Evolutionary conservation across 92 coral and sea anemone genomes (phyloP), one percentile per base, ranked within the genome.

Genomic region (Palythoa grandiflora): DNA sequence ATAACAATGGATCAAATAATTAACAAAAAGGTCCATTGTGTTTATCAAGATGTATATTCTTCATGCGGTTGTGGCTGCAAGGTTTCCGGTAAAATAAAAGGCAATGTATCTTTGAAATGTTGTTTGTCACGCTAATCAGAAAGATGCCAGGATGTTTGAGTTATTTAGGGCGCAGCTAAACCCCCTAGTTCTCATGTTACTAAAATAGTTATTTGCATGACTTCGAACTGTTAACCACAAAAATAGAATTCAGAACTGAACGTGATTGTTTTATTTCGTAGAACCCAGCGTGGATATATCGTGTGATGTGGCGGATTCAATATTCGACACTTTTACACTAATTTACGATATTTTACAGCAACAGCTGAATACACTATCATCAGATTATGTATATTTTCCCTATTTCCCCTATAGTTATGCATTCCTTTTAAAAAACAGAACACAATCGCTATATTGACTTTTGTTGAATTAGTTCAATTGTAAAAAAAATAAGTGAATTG

Each of bases 171-270:
- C 75, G 75, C 36, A 3, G 47, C 48, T 9, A 9, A 10, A 70
- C 75, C 75, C 75, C 47, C 75, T 36, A 70, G 75, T 35, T 35
- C 48, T 70, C 8, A 70, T 7, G 6, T 35, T 70, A 70, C 75
- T 10, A 70, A 70, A 70, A 70, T 70, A 70, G 75, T 38, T 70
- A 12, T 36, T 70, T 12, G 10, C 39, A 70, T 35, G 21, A 15
- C 38, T 3, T 63, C 17, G 8, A 5, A n/a, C 28, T 63, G 6
- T 17, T 17, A 63, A 17, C 6, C 36, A 63, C 35, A 63, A 63
- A 17, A 63, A 20, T n/a, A 63, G 21, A 63, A 63, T 35, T 17
- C 6, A 63, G 70, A 63, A 63, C 35, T 9, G 6, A 17, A 63
- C 35, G 9, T 55, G 12, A 55, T 8, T 55, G 15, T 15, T 15